phyloP scores from a whole-genome alignment of 2,797 vertebrate species.

The Onychomys leucogaster region DNA sequence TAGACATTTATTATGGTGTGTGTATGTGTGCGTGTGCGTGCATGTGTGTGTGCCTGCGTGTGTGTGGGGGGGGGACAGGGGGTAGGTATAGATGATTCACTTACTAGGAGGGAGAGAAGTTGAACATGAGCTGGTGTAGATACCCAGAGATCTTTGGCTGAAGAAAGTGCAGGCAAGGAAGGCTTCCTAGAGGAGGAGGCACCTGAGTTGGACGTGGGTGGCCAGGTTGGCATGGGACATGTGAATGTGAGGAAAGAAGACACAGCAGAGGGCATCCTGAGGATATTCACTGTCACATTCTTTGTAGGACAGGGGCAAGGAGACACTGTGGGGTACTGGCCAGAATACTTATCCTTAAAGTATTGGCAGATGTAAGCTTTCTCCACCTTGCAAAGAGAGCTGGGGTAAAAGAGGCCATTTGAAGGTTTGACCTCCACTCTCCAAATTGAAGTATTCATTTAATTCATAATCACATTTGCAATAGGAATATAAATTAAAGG shows the following conservation, averaged over 20 bases:
- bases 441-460: not conserved
- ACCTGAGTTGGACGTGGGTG: not conserved
- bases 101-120: not conserved
- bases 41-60: not conserved
- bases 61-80: not conserved
- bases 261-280: not conserved
- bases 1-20: not conserved
- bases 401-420: slow-evolving; percentile 19
- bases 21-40: no score
- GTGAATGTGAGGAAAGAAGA: not conserved
- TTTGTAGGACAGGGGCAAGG: not conserved
- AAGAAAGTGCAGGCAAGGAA: not conserved
- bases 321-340: not conserved
- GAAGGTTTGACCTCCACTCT: slow-evolving; percentile 6
- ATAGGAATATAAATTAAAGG: not conserved
- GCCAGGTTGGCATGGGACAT: not conserved
- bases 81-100: not conserved
- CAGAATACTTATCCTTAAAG: not conserved
- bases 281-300: not conserved
- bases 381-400: not conserved
- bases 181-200: slow-evolving; percentile 21
- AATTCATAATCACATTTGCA: not conserved
- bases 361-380: not conserved
- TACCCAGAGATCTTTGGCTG: not conserved
- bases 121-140: not conserved